Evolutionary conservation across 23 tunicate species (phyloP).

Genomic region (Styela clava): DNA sequence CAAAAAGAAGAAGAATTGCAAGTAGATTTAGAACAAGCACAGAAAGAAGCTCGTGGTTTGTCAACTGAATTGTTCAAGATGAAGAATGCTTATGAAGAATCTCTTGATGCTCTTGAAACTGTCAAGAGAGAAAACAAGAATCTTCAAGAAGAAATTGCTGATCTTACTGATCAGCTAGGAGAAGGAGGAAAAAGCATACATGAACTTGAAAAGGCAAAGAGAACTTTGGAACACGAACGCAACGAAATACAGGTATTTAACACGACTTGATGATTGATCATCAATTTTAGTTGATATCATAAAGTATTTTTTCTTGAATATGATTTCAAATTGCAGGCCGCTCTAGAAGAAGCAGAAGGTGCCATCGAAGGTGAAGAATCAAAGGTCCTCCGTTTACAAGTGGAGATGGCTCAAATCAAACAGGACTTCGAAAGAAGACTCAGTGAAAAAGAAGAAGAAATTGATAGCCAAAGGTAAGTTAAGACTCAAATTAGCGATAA

Average conservation of each 20-base stretch:
- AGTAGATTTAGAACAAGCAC: slow-evolving; percentile 32
- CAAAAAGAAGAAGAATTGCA: slow-evolving; percentile 40
- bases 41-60: slow-evolving; percentile 33
- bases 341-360: slow-evolving; percentile 45
- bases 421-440: slow-evolving; percentile 46
- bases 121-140: slow-evolving; percentile 37
- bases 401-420: slow-evolving; percentile 48
- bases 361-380: slow-evolving; percentile 50
- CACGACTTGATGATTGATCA: too few relatives aligned
- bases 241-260: slow-evolving; percentile 30
- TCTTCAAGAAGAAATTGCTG: slow-evolving; percentile 35
- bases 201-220: slow-evolving; percentile 39
- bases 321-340: slow-evolving; percentile 12
- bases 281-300: background rate
- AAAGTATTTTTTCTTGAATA: background rate
- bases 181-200: slow-evolving; percentile 39
- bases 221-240: slow-evolving; percentile 34
- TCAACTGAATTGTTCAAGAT: slow-evolving; percentile 31
- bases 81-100: slow-evolving; percentile 36
- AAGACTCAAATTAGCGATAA: too few relatives aligned
- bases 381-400: slow-evolving; percentile 44
- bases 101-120: slow-evolving; percentile 35
- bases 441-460: slow-evolving; percentile 52
- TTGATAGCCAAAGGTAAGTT: slow-evolving; percentile 28
- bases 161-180: slow-evolving; percentile 36